A percentile compares a stretch with the other conserved stretches of the same genome.
Evolutionary conservation across 2,113 vertebrate species (phyloP).

Genomic region (Leuciscus idus): DNA sequence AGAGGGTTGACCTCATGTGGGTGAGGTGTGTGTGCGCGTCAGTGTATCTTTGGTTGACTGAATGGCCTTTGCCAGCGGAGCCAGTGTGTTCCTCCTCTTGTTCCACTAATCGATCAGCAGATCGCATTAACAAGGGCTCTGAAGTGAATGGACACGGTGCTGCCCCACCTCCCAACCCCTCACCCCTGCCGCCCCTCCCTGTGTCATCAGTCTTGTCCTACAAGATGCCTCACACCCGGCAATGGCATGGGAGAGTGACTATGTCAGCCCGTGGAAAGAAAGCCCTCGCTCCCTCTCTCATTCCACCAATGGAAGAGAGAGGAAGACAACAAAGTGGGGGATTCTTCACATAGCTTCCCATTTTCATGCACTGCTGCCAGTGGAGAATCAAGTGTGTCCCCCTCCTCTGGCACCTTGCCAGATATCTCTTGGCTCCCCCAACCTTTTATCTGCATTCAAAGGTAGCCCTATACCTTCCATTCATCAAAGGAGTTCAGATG

Average conservation of each 20-base stretch:
- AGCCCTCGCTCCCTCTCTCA: constrained; percentile 58
- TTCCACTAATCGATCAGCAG: constrained; percentile 83
- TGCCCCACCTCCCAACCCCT: constrained; percentile 57
- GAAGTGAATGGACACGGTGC: constrained; percentile 66
- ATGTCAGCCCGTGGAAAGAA: constrained; percentile 67
- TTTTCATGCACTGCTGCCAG: constrained; percentile 81
- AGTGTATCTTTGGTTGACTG: constrained; percentile 35
- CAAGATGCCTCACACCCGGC: constrained; percentile 79
- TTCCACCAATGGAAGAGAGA: constrained; percentile 68
- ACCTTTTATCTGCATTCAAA: constrained; percentile 78
- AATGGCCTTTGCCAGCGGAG: constrained; percentile 62
- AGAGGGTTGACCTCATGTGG: constrained; percentile 49
- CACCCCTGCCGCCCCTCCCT: constrained; percentile 58
- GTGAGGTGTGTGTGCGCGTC: constrained; percentile 22
- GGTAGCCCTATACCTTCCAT: constrained; percentile 75
- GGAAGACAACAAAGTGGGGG: constrained; percentile 71
- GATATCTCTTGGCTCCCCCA: constrained; percentile 73
- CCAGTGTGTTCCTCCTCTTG: constrained; percentile 68
- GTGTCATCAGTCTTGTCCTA: constrained; percentile 85
- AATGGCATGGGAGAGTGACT: constrained; percentile 84
- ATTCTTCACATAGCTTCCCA: constrained; percentile 85
- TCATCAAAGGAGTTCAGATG: constrained; percentile 69
- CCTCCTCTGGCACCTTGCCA: constrained; percentile 61
- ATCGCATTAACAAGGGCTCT: constrained; percentile 75
- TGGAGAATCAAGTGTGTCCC: constrained; percentile 72